Base-by-base conservation (phyloP, 2,113 vertebrate species). In the Chloroceryle aenea region DNA sequence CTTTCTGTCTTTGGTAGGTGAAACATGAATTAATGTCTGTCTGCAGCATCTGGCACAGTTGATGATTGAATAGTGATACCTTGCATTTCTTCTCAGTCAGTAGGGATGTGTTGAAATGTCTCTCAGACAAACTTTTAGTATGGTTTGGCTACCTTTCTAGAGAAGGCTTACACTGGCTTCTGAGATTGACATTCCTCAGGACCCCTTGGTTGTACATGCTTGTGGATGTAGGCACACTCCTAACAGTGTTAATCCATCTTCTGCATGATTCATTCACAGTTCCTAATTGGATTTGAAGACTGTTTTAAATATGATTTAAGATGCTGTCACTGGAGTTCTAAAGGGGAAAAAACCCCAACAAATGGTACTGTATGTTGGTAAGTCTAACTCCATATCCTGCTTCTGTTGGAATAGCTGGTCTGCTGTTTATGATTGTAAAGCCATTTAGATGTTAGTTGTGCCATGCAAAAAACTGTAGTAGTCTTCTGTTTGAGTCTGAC, bases 1-100 rank as follows among this genome's bases (percentile, higher is more conserved):
- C 42, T 79, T 92, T 75, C 29, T 58, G 12, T 64, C 62, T 90
- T 84, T 53, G 34, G 32, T 50, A 45, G 84, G 50, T 89, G 89
- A 67, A 77, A 38, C 38, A 2, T 59, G 27, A 34, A 5, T 48
- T 73, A 77, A 32, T 0, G 1, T 74, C 42, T 85, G 11, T 83
- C 23, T 64, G 23, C 58, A 61, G n/a, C 73, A 48, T 56, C 75
- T 85, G 75, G 73, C 63, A 27, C 53, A 61, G 40, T 43, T 85
- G 29, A 30, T 81, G 64, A 23, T 68, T 1, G 2, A 52, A 12
- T 52, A 43, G 40, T 59, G 52, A 38, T 82, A 26, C 73, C 27
- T 43, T 85, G 56, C 48, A 40, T 40, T 40, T 40, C 56, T 79
- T 67, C 32, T 92, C 36, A 53, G 77, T 81, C 34, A 53, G 0